Evolutionary conservation across 2,888 invertebrate genomes (phyloP), one percentile per base, ranked within the genome.

Genomic region (Plagodis dolabraria): DNA sequence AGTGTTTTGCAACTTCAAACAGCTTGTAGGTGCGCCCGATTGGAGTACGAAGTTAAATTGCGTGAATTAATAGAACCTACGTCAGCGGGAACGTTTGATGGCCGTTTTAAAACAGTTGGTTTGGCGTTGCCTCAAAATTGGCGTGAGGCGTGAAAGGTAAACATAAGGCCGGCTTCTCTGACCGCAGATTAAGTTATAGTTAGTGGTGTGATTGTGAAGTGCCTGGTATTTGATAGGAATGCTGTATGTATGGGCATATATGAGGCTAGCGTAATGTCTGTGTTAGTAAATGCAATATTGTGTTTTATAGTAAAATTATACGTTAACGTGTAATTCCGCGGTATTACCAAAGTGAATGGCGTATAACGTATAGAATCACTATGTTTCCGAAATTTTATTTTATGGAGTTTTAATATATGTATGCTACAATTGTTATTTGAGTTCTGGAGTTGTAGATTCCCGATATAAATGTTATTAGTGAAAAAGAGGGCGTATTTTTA

Each of bases 71-170:
- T 33, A n/a, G 48, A 42, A 22, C 42, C n/a, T 43, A 57, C 60
- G 60, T 53, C 56, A 56, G 49, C 38, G 33, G 12, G 7, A 12
- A 46, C 34, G 36, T 52, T 42, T 53, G 48, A 57, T 57, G 11
- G 49, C 12, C 53, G 52, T 54, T 64, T 60, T 60, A 52, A 63
- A 62, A 60, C 51, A 60, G 64, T 45, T 50, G 57, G 60, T 55
- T 57, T 70, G 57, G 64, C 63, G 67, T 76, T 75, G 70, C 74
- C 74, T 75, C 75, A 77, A 73, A 68, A 74, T 73, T 68, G 69
- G 60, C 53, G 76, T 72, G 66, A 72, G 67, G 60, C 54, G 76
- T 74, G 75, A 78, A 77, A 79, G 77, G 73, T 71, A 74, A 72
- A 71, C 53, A 53, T 65, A 71, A 67, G 53, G 49, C 42, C 49